Evolutionary conservation across 2,888 invertebrate genomes (phyloP), one percentile per base, ranked within the genome.

Genomic region (Eupithecia dodoneata): DNA sequence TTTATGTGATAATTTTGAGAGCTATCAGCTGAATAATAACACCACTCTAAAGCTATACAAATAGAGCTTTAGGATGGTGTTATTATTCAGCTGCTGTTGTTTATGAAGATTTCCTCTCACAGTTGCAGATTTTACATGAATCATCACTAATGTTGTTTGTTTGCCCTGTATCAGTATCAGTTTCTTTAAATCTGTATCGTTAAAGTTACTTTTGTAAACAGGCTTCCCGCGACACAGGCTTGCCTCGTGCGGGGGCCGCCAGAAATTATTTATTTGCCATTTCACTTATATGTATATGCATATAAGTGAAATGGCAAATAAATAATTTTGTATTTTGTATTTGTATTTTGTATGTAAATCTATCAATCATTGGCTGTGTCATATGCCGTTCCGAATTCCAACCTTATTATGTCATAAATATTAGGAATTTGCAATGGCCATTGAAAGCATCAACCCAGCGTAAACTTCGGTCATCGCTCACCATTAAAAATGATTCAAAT

Each of bases 401-500:
- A 63, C 30, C 12, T 10, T 63, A 63, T 30, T 63, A 18, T 15
- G 12, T 63, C 30, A 63, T 63, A 7, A 63, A 18, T 59, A 3
- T 63, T 18, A 18, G 63, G 30, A 63, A 63, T 63, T 30, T 63
- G 12, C 18, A 18, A 63, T 30, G 30, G 2, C 30, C 18, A 63
- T 63, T 66, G 42, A 69, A 45, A 15, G 2, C 45, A 70, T 70
- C 18, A n/a, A 47, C 18, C 18, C 15, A 45, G 18, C 55, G 66
- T 52, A n/a, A 67, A 30, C 13, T 45, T 70, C 47, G 70, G 55
- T 55, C 67, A 44, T 44, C 42, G 44, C 42, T 63, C 47, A 65
- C 72, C 63, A 78, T 77, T 59, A 78, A 81, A 81, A 77, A 79
- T 76, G 74, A 76, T 74, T 77, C 71, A 41, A 80, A 81, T 79